Evolutionary conservation across 2,888 invertebrate genomes (phyloP).

Genomic region (Norana najaformis): DNA sequence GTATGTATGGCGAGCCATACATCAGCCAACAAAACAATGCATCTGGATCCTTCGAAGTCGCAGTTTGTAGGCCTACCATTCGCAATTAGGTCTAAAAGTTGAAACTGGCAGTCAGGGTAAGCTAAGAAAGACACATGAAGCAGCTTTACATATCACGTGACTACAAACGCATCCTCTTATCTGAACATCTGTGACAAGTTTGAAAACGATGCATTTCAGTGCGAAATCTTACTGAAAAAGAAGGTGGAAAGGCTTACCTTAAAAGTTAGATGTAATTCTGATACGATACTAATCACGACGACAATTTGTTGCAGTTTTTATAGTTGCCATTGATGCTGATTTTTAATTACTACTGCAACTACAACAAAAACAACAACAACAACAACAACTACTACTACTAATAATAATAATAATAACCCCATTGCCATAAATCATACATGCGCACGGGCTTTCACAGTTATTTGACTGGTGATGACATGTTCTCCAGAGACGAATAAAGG

Average conservation of each 20-base stretch:
- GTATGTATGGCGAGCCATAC: too few relatives aligned
- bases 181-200: neutral
- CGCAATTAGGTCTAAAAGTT: neutral
- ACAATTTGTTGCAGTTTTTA: too few relatives aligned
- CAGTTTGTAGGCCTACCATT: too few relatives aligned
- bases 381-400: neutral
- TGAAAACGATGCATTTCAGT: neutral
- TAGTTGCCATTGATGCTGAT: neutral
- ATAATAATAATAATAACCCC: neutral
- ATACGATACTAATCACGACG: neutral
- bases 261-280: neutral
- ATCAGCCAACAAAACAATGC: too few relatives aligned
- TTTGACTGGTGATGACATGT: conserved; percentile 13
- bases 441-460: neutral
- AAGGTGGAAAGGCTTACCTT: neutral
- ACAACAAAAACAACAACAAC: neutral
- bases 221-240: neutral
- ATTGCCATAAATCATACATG: neutral
- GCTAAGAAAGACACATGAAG: neutral
- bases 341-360: too few relatives aligned
- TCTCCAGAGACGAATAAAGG: neutral
- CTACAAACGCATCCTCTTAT: neutral
- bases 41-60: too few relatives aligned
- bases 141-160: neutral
- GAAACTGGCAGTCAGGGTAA: neutral